Conservation (phyloP, 2,113 vertebrate genomes). For the Lepidothrix coronata region DNA sequence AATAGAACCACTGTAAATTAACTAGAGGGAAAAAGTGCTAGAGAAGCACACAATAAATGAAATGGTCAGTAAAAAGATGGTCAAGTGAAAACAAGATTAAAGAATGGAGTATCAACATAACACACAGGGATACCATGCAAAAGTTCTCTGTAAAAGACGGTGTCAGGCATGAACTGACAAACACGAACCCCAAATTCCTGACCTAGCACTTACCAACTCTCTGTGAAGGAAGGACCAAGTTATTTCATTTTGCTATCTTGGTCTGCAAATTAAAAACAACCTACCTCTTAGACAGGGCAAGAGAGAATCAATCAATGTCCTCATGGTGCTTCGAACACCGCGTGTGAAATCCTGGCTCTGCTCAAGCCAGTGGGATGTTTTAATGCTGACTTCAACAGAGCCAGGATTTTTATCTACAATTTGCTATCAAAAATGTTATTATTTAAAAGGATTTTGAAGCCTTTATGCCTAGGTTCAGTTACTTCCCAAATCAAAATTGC, state of each 20-base stretch:
- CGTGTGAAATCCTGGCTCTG: neutral
- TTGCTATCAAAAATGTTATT: neutral
- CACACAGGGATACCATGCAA: neutral
- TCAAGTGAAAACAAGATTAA: neutral
- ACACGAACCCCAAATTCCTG: neutral
- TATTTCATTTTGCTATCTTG: neutral
- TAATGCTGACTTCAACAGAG: neutral
- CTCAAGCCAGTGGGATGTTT: neutral
- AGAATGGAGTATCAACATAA: neutral
- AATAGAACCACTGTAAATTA: conserved; percentile 31
- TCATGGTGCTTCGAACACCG: rapidly evolving
- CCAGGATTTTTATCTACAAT: neutral
- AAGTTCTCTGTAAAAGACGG: neutral
- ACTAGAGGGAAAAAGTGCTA: neutral
- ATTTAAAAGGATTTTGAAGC: neutral
- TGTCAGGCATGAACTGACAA: neutral
- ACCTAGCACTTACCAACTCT: neutral
- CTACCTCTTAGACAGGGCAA: neutral
- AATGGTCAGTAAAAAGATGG: neutral
- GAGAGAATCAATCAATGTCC: neutral
- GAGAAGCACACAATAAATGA: neutral
- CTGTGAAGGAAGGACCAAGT: neutral
- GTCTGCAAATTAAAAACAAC: neutral
- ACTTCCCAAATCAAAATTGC: neutral
- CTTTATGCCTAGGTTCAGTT: neutral